A percentile compares a stretch with the other conserved stretches of the same genome.
phyloP scores from a whole-genome alignment of 1,140 invertebrate species.

The Drosophila carrolli region DNA sequence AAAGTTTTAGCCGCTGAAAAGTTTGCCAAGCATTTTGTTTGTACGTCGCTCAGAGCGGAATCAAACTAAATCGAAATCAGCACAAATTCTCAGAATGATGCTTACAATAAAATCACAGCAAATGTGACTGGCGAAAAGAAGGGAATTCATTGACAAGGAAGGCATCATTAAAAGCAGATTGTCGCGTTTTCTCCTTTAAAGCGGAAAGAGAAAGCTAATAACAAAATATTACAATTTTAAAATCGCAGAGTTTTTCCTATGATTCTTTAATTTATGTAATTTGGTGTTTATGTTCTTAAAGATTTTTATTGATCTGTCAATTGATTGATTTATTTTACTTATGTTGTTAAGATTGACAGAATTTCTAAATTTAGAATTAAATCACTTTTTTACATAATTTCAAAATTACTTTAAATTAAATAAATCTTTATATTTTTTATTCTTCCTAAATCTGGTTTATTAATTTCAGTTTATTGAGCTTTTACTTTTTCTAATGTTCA shows the following conservation, averaged over 20 bases:
- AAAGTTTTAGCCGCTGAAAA: constrained; percentile 71
- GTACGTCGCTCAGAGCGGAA: constrained; percentile 48
- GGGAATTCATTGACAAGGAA: constrained; percentile 11
- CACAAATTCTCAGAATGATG: constrained; percentile 66
- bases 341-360: too few relatives aligned
- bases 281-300: too few relatives aligned
- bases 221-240: background rate
- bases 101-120: constrained; percentile 58
- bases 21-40: constrained; percentile 51
- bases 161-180: constrained; percentile 51
- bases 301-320: too few relatives aligned
- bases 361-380: too few relatives aligned
- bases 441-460: too few relatives aligned
- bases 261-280: too few relatives aligned
- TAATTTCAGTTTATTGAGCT: too few relatives aligned
- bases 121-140: constrained; percentile 31
- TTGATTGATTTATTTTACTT: too few relatives aligned
- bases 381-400: too few relatives aligned
- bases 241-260: background rate
- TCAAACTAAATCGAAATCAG: constrained; percentile 73
- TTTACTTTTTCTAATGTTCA: too few relatives aligned
- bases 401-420: too few relatives aligned
- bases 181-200: background rate
- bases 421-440: too few relatives aligned
- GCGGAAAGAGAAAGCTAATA: background rate